Evolutionary conservation across 2,113 vertebrate genomes (phyloP), one percentile per base, ranked within the genome.

Genomic region (Pachypanchax playfairii): DNA sequence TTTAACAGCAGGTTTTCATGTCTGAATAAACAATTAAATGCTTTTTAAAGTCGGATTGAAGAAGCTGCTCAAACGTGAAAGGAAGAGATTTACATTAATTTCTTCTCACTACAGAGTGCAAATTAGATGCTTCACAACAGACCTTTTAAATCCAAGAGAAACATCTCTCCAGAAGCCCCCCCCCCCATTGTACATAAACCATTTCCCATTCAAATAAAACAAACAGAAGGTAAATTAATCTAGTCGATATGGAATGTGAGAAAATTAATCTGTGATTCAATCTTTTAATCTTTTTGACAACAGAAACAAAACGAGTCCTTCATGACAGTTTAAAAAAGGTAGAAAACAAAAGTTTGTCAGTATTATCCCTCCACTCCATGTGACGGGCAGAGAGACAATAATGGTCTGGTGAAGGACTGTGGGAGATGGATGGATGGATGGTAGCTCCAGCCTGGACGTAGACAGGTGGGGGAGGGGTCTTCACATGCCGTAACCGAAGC

Each of bases 401-500:
- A 90, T 91, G 91, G 93, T 93, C 93, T 92, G 91, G 92, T 93
- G 92, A 93, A 93, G 91, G 84, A 92, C 93, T 93, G 93, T 79
- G 87, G 92, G 91, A 80, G 88, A 65, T 67, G 83, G 86, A 78
- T 49, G 90, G 84, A 90, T 83, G 83, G 38, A n/a, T 18, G 17
- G 66, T 60, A 21, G 90, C 89, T 92, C 91, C 88, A 75, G 85
- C 75, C 83, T 80, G 68, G n/a, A 56, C 51, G 65, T 80, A 84
- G 88, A 91, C 75, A 60, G 36, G 10, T 26, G 15, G 47, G 25
- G 24, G 31, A 11, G 59, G 90, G 90, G 88, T 46, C 77, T 88
- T 96, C 90, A 99, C 95, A 99, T 98, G 93, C 94, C 92, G 80
- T 99, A 99, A 77, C 95, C 95, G 51, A 98, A 99, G 73, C 96